A percentile compares a stretch with the other conserved stretches of the same genome.
These are phyloP conservation scores for Empidonax alnorum DNA, from an alignment of 2,113 vertebrate genomes.

Conservation along the genomic window DNA sequence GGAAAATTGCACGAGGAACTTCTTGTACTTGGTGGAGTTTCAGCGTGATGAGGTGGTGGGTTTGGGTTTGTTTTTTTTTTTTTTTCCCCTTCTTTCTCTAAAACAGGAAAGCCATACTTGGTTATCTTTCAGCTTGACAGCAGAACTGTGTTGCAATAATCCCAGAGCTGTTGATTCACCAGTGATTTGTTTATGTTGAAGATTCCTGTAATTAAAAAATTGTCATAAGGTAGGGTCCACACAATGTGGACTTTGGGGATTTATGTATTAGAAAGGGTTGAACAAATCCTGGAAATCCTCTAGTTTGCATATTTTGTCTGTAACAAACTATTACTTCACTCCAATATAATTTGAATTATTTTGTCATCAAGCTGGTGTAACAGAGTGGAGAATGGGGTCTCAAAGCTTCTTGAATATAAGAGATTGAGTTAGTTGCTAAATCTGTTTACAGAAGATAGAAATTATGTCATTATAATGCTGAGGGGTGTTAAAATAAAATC, in stretches of 20 bases:
- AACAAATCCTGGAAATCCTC: not conserved
- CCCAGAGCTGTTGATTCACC: not conserved
- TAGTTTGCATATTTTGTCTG: not conserved
- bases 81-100: not conserved
- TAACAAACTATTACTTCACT: not conserved
- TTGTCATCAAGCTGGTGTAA: not conserved
- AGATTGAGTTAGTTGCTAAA: not conserved
- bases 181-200: not conserved
- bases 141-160: not conserved
- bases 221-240: not conserved
- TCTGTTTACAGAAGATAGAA: conserved; percentile 24
- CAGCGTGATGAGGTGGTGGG: not conserved
- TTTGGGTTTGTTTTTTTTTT: too few species aligned
- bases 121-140: not conserved
- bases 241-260: not conserved
- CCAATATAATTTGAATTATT: conserved; percentile 8
- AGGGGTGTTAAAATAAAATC: conserved; percentile 23
- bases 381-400: not conserved
- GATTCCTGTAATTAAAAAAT: not conserved
- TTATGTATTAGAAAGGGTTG: not conserved
- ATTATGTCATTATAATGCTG: not conserved
- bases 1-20: not conserved
- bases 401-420: not conserved
- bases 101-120: not conserved
- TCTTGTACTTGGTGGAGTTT: not conserved